phyloP scores from a whole-genome alignment of 2,113 vertebrate genomes.

The Manacus vitellinus region DNA sequence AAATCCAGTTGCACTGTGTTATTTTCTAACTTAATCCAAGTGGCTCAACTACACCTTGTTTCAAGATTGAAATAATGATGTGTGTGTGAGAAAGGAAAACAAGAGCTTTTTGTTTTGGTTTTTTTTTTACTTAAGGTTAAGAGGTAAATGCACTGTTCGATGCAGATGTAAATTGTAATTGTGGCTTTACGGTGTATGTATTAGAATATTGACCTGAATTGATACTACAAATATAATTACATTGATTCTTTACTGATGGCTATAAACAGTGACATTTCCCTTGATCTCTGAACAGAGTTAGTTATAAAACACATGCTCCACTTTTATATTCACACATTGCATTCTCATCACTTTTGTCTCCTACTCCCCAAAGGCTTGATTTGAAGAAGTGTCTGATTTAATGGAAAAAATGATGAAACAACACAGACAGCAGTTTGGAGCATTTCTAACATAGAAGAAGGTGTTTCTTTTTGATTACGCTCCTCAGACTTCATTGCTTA shows the following conservation, averaged over 20 bases:
- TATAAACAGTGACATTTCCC: constrained; percentile 79
- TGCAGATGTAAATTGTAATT: constrained; percentile 27
- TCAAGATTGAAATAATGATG: not conserved
- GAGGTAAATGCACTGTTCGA: not conserved
- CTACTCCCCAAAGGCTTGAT: constrained; percentile 80
- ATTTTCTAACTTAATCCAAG: not conserved
- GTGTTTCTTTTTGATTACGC: constrained; percentile 70
- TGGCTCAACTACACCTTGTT: not conserved
- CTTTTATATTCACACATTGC: constrained; percentile 69
- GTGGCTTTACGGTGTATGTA: constrained; percentile 32
- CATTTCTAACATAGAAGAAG: constrained; percentile 57
- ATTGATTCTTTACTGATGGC: constrained; percentile 78
- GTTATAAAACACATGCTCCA: constrained; percentile 69
- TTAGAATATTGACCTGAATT: constrained; percentile 77
- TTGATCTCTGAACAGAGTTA: constrained; percentile 77
- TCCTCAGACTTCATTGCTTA: constrained; percentile 46
- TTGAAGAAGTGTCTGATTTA: constrained; percentile 88
- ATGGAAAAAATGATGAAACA: constrained; percentile 84
- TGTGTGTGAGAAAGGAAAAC: not conserved
- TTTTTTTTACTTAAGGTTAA: not conserved
- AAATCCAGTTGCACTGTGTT: not conserved
- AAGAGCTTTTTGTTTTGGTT: not conserved
- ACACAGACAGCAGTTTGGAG: constrained; percentile 73
- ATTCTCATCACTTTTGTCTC: constrained; percentile 74
- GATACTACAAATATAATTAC: constrained; percentile 79